These are phyloP conservation scores for Dendrolimus kikuchii DNA, from an alignment of 1,140 invertebrate species.

Conservation along the genomic window DNA sequence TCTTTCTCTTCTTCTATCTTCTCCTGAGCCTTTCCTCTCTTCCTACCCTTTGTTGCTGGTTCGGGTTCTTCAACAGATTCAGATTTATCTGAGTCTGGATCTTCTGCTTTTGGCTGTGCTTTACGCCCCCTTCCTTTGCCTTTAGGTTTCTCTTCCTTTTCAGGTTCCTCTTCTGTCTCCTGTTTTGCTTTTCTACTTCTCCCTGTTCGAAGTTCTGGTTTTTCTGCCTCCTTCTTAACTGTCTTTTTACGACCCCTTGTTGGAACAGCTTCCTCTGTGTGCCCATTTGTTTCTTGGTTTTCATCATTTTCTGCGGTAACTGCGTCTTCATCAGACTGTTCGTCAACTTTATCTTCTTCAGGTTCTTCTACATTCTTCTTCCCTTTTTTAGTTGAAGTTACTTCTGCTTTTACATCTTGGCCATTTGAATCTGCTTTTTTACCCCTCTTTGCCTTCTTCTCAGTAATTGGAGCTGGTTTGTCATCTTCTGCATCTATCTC, in stretches of 20 bases:
- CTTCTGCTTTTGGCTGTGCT: constrained; percentile 33
- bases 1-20: constrained; percentile 23
- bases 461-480: constrained; percentile 29
- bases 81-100: constrained; percentile 27
- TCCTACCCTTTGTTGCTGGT: constrained; percentile 38
- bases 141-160: constrained; percentile 43
- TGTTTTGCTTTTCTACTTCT: constrained; percentile 40
- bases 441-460: constrained; percentile 50
- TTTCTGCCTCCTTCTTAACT: constrained; percentile 38
- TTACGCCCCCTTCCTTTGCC: constrained; percentile 43
- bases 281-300: constrained; percentile 35
- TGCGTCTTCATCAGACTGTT: constrained; percentile 32
- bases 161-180: constrained; percentile 19
- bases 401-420: constrained; percentile 31
- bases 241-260: constrained; percentile 42
- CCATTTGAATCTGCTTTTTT: constrained; percentile 35
- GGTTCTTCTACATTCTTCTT: constrained; percentile 35
- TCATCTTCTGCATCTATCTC: constrained; percentile 24
- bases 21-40: constrained; percentile 26
- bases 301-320: constrained; percentile 32
- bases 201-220: constrained; percentile 26
- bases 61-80: constrained; percentile 28
- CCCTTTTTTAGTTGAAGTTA: constrained; percentile 38
- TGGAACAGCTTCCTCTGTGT: constrained; percentile 29
- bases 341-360: constrained; percentile 36